Evolutionary conservation across 30 jellyfish, hydroid and myxozoan species (phyloP).

Genomic region (Aurelia sp.): DNA sequence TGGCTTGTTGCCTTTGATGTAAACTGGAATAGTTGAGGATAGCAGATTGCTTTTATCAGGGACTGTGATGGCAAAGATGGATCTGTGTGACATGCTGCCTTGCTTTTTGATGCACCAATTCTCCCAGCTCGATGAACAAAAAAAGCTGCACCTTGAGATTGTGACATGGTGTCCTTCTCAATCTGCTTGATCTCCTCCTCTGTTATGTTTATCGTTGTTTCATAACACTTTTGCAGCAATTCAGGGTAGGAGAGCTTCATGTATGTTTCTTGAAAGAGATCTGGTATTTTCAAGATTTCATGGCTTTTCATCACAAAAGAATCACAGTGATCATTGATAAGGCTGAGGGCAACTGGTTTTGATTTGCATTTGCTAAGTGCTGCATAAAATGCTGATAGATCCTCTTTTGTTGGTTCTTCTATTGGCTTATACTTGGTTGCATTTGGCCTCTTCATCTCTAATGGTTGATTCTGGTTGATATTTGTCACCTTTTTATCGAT

Average conservation of each 20-base stretch:
- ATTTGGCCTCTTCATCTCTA: background rate
- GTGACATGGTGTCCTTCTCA: slow-evolving; percentile 60
- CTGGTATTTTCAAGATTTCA: slow-evolving; percentile 21
- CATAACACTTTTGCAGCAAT: slow-evolving; percentile 36
- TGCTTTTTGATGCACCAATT: slow-evolving; percentile 58
- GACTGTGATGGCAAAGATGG: slow-evolving; percentile 74
- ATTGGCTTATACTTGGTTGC: slow-evolving; percentile 11
- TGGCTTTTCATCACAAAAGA: slow-evolving; percentile 20
- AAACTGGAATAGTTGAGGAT: slow-evolving; percentile 51
- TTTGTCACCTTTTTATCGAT: too few relatives aligned
- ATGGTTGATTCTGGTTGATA: too few relatives aligned
- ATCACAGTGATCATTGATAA: background rate
- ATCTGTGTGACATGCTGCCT: slow-evolving; percentile 62
- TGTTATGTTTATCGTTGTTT: slow-evolving; percentile 17
- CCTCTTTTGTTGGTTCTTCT: slow-evolving; percentile 26
- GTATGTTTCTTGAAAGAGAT: slow-evolving; percentile 57
- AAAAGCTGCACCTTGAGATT: slow-evolving; percentile 42
- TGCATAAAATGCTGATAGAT: slow-evolving; percentile 11
- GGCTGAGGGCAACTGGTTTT: slow-evolving; percentile 65
- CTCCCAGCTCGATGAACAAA: slow-evolving; percentile 53
- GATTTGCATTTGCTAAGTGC: slow-evolving; percentile 33
- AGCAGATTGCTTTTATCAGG: slow-evolving; percentile 56
- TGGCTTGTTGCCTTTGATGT: slow-evolving; percentile 31
- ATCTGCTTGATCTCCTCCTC: slow-evolving; percentile 44
- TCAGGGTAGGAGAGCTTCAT: slow-evolving; percentile 26